Evolutionary conservation across 2,113 vertebrate species (phyloP), one percentile per base, ranked within the genome.

Genomic region (Elephas maximus): DNA sequence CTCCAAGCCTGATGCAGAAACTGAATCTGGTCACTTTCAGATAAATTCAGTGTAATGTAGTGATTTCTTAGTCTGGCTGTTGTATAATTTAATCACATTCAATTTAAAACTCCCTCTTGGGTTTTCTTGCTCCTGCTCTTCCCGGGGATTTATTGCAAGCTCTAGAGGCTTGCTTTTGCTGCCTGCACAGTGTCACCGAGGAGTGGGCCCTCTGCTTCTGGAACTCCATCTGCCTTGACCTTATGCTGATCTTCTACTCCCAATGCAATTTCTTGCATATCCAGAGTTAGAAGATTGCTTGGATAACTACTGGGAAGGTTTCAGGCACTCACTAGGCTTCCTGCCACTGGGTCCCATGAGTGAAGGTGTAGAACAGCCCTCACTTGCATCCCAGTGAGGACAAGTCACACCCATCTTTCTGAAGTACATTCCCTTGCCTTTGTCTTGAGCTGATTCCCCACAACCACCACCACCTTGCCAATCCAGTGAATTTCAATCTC

Each of bases 11-110:
- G 51, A 73, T 51, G 7, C 23, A 88, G 37, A 80, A 89, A 78
- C 51, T n/a, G 62, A 92, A 74, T 88, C 23, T 79, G 84, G 51
- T 90, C 44, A 51, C 37, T 95, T 96, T 41, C 62, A 92, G 60
- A 65, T 78, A 45, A 87, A 90, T 23, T 53, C 44, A 62, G 53
- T 2, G 0, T 51, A 48, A 67, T 18, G 26, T 10, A 33, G 12
- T 81, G 48, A 65, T 73, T 44, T 90, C 8, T 78, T 83, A 24
- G 69, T 60, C 53, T 69, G 21, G 41, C 28, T 11, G 10, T 8
- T 45, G 3, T 57, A 74, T n/a, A 63, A 24, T 63, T 84, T 24
- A 11, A 7, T 60, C 24, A 11, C 33, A 53, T 51, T 93, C 83
- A 51, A 2, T 44, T 76, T 71, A 80, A 28, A 82, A 77, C 6